phyloP scores from a whole-genome alignment of 2,888 invertebrate genomes.

The Stenchaetothrips biformis region DNA sequence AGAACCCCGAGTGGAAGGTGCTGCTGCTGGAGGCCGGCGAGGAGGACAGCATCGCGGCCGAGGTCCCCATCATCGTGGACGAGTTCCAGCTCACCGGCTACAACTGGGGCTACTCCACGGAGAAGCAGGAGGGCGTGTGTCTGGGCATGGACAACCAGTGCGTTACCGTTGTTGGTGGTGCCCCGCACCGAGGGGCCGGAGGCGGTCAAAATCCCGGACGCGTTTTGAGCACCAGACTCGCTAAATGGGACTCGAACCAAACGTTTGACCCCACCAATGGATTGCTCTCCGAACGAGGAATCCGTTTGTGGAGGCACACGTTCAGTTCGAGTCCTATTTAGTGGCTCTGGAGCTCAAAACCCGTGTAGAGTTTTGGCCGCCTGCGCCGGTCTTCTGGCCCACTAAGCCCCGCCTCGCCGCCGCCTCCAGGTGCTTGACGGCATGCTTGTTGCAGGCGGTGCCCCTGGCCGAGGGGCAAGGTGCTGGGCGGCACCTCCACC shows the following conservation, averaged over 20 bases:
- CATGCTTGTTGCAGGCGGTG: constrained; percentile 33
- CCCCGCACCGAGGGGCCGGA: too few species aligned
- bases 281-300: too few species aligned
- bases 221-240: too few species aligned
- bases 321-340: too few species aligned
- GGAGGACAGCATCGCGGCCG: constrained; percentile 52
- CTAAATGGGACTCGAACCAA: too few species aligned
- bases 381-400: too few species aligned
- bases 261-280: too few species aligned
- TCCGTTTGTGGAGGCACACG: too few species aligned
- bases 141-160: constrained; percentile 44
- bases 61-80: constrained; percentile 55
- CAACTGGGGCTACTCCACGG: constrained; percentile 67
- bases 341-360: too few species aligned
- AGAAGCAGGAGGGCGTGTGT: constrained; percentile 59
- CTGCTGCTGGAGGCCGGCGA: constrained; percentile 62
- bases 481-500: constrained; percentile 47
- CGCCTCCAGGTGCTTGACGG: not conserved
- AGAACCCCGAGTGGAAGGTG: constrained; percentile 56
- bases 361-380: too few species aligned
- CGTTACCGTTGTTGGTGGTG: not conserved
- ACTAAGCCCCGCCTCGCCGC: not conserved
- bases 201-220: too few species aligned
- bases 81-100: constrained; percentile 57
- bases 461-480: constrained; percentile 40